Base-by-base conservation (phyloP, 2,797 vertebrate genomes). In the Lerista edwardsae region DNA sequence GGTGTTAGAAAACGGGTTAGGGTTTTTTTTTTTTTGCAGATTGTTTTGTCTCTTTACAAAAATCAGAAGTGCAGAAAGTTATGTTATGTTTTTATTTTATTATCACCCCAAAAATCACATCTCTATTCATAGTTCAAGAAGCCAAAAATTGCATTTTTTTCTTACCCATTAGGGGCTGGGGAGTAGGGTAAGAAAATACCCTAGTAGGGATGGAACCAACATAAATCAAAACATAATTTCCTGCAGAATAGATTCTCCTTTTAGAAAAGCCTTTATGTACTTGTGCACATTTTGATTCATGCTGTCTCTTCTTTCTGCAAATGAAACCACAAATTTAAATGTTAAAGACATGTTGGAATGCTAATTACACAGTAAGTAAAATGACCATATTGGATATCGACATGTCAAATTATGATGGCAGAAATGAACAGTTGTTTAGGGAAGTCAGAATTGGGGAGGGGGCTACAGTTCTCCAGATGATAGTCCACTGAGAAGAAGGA, bases 271-370 rank as follows among this genome's bases (percentile, higher is more conserved):
- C 3, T 0, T 34, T 1, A 7, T 2, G 17, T 7, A 25, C 21
- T 23, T 79, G 17, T 79, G 23, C 12, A 79, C 72, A 62, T 76
- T n/a, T 47, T 76, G 39, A 72, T 84, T 89, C 36, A 55, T 77
- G 65, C 64, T 81, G 0, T 62, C 78, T 73, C 25, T 81, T 86
- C 64, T 81, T 68, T 82, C 64, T 61, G 23, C 59, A 25, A 61
- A 7, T 61, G 59, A 61, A 23, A 61, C 59, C 23, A 61, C 59
- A 61, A 61, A 25, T 61, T 61, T 2, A 61, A 61, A 55, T 55
- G 51, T 7, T 61, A 2, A 61, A 61, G 59, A 7, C 25, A 61
- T 61, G 11, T 25, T 61, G 6, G 19, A 61, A 25, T 25, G 59
- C 59, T 61, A 61, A 25, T 61, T 61, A 61, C 25, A 8, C 23